A percentile compares a stretch with the other conserved stretches of the same genome.
Evolutionary conservation across 2,113 vertebrate species (phyloP).

Genomic region (Brienomyrus brachyistius): DNA sequence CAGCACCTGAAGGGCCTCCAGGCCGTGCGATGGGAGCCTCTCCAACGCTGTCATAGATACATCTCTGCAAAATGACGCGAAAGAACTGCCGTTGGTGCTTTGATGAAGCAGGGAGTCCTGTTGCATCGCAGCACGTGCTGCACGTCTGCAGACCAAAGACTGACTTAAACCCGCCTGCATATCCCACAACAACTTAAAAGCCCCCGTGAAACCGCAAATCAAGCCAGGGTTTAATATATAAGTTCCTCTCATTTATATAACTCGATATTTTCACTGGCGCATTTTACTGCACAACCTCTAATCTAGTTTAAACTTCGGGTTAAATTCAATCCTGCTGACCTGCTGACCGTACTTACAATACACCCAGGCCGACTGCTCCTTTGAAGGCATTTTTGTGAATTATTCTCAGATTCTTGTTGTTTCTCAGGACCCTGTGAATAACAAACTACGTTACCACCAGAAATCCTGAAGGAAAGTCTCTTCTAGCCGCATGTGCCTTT

Average conservation of each 20-base stretch:
- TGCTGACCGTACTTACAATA: constrained; percentile 63
- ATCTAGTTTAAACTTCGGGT: not conserved
- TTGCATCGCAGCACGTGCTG: not conserved
- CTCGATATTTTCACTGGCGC: not conserved
- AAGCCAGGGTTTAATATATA: not conserved
- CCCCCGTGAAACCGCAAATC: not conserved
- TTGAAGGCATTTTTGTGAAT: constrained; percentile 70
- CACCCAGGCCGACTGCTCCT: constrained; percentile 66
- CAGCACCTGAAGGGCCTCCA: constrained; percentile 68
- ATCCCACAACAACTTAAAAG: not conserved
- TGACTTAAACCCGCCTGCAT: not conserved
- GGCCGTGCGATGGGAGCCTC: constrained; percentile 64
- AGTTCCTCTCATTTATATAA: not conserved
- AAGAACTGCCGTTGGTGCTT: not conserved
- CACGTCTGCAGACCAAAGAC: not conserved
- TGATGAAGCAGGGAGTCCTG: not conserved
- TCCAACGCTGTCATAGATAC: constrained; percentile 71
- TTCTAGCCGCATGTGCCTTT: not conserved
- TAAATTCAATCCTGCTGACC: not conserved
- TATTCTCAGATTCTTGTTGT: constrained; percentile 66
- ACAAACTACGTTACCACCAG: not conserved
- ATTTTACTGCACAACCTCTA: not conserved
- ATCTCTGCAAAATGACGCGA: constrained; percentile 58
- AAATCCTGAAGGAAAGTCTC: not conserved
- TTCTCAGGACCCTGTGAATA: constrained; percentile 68